Percentiles rank a stretch among this genome's conserved stretches.
Conservation (phyloP, 2,888 invertebrate species). For the Synergus umbraculus region DNA sequence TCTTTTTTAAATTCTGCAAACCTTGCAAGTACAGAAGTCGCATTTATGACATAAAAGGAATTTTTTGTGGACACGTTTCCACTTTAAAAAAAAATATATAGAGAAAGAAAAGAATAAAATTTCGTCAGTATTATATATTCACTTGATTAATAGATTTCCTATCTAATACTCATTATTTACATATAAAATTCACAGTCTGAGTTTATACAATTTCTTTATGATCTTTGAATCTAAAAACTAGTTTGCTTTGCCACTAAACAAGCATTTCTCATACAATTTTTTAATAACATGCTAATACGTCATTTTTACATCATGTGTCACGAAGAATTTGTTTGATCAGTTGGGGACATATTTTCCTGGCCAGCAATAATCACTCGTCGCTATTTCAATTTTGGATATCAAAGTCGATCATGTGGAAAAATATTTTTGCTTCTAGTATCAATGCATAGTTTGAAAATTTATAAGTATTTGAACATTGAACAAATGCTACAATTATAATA, state of each 20-base stretch:
- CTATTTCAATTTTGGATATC: not conserved
- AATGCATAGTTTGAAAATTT: too few species aligned
- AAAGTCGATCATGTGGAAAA: not conserved
- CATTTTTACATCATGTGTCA: not conserved
- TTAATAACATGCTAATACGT: not conserved
- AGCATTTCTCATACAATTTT: not conserved
- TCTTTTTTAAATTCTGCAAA: not conserved
- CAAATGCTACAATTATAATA: not conserved
- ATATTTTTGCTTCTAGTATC: not conserved
- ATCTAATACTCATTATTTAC: too few species aligned
- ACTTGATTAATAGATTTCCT: too few species aligned
- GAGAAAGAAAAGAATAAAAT: not conserved
- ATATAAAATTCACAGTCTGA: not conserved
- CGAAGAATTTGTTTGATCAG: not conserved
- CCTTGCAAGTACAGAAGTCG: not conserved
- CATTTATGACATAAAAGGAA: not conserved
- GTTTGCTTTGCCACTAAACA: not conserved
- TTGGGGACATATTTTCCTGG: not conserved
- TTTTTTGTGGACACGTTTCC: not conserved
- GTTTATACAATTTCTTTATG: not conserved
- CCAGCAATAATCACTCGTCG: not conserved
- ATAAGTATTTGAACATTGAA: too few species aligned
- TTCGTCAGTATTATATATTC: too few species aligned
- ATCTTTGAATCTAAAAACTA: not conserved
- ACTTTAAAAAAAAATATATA: not conserved